phyloP scores from a whole-genome alignment of 2,797 vertebrate genomes.

The Periparus ater region DNA sequence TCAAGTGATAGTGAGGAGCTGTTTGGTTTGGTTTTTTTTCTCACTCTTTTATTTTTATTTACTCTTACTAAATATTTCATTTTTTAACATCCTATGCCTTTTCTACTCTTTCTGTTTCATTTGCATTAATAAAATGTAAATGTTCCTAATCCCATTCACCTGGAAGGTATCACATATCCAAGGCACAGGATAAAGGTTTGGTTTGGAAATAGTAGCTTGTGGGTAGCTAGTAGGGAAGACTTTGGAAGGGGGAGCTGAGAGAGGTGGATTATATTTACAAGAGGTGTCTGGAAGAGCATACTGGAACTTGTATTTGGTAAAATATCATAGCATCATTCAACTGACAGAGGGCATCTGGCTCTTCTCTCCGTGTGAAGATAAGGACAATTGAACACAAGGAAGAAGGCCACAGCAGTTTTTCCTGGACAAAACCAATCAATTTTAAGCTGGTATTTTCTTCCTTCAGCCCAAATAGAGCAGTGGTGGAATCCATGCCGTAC shows the following conservation, averaged over 20 bases:
- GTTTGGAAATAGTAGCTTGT: background rate
- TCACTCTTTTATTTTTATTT: background rate
- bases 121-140: constrained; percentile 10
- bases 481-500: background rate
- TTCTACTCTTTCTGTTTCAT: constrained; percentile 26
- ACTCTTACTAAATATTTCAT: background rate
- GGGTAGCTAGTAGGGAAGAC: background rate
- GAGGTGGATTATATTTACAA: background rate
- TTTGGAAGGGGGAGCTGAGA: background rate
- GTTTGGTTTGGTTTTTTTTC: background rate
- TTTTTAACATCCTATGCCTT: background rate
- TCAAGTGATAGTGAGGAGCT: background rate
- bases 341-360: background rate
- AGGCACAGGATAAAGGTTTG: background rate
- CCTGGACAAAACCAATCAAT: background rate
- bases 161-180: background rate
- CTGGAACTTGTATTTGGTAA: background rate
- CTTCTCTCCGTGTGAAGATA: background rate
- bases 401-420: background rate
- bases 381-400: background rate
- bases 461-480: background rate
- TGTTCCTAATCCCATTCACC: background rate
- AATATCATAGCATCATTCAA: background rate
- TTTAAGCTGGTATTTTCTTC: background rate
- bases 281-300: background rate